A percentile compares a stretch with the other conserved stretches of the same genome.
Conservation (phyloP, 2,888 invertebrate genomes). For the Synanthedon tipuliformis region DNA sequence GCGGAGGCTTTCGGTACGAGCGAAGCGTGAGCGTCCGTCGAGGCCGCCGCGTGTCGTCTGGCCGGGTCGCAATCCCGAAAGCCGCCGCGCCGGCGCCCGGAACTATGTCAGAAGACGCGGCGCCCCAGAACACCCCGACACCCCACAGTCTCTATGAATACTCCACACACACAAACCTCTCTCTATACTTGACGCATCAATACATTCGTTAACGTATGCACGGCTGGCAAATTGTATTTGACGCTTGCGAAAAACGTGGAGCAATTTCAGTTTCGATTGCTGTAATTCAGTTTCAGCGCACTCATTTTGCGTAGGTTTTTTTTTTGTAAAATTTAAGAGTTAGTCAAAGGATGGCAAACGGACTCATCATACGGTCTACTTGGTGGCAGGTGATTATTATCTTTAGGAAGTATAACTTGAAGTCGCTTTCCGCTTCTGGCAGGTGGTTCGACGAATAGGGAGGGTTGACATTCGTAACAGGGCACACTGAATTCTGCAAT, state of each 20-base stretch:
- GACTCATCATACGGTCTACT: too few species aligned
- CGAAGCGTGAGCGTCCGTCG: constrained; percentile 41
- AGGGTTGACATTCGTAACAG: too few species aligned
- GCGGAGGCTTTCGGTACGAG: constrained; percentile 14
- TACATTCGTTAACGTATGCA: constrained; percentile 39
- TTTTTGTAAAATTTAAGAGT: too few species aligned
- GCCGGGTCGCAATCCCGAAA: constrained; percentile 35
- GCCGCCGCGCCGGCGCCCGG: constrained; percentile 65
- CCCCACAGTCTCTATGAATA: constrained; percentile 45
- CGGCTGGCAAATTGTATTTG: constrained; percentile 22
- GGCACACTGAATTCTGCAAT: too few species aligned
- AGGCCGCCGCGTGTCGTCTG: constrained; percentile 62
- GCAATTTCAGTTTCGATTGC: too few species aligned
- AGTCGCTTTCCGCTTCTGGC: too few species aligned
- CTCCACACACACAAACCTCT: constrained; percentile 31
- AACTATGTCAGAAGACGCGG: constrained; percentile 61
- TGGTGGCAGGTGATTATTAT: too few species aligned
- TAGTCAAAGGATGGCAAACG: too few species aligned
- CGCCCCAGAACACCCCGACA: constrained; percentile 40
- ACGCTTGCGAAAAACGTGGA: constrained; percentile 10
- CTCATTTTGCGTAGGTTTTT: too few species aligned
- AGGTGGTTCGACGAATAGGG: too few species aligned
- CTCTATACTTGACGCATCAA: constrained; percentile 46
- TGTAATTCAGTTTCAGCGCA: too few species aligned
- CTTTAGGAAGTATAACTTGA: too few species aligned